Evolutionary conservation across 2,888 invertebrate species (phyloP).

Genomic region (Clunio marinus): DNA sequence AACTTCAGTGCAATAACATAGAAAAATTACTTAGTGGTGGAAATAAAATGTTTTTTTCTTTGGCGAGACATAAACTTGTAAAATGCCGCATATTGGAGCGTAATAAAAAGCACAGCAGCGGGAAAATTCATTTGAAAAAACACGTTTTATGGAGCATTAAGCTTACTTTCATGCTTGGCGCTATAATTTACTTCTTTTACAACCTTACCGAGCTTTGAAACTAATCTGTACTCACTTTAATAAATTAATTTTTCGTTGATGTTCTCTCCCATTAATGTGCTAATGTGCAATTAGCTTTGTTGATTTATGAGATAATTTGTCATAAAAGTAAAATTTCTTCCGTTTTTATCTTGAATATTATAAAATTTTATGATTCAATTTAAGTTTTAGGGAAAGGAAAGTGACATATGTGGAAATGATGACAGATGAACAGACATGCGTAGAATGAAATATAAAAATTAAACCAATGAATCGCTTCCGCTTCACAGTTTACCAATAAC

Average conservation of each 20-base stretch:
- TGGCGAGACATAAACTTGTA: neutral
- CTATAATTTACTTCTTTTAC: slow-evolving; percentile 19
- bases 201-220: slow-evolving; percentile 12
- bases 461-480: slow-evolving; percentile 39
- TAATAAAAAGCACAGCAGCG: neutral
- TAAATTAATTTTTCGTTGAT: no score
- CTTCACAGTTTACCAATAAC: slow-evolving; percentile 6
- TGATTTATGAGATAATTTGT: no score
- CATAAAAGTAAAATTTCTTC: no score
- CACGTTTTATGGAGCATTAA: slow-evolving; percentile 24
- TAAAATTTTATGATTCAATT: no score
- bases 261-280: no score
- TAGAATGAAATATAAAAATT: slow-evolving; percentile 12
- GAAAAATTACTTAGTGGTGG: neutral
- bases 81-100: neutral
- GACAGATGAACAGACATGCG: slow-evolving; percentile 35
- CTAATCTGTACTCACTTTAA: no score
- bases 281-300: no score
- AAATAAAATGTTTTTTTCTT: neutral
- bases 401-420: neutral
- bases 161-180: slow-evolving; percentile 16
- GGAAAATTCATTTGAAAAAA: slow-evolving; percentile 1
- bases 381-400: neutral
- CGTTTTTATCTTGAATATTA: no score
- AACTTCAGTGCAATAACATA: no score